phyloP scores from a whole-genome alignment of 2,113 vertebrate species.

The Erythrocercus mccallii region DNA sequence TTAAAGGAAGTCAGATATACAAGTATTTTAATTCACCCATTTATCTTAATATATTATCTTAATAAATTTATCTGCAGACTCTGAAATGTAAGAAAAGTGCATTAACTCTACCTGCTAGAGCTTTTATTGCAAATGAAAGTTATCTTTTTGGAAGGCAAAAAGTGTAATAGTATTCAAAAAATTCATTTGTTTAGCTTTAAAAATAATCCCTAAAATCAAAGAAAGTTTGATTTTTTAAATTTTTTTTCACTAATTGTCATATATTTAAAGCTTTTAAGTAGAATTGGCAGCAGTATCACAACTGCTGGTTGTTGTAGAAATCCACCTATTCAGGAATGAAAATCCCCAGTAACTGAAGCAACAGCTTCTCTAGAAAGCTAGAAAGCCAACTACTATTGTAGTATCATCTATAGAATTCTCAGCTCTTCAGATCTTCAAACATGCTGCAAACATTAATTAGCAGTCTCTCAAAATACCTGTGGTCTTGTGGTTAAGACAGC shows the following conservation, averaged over 20 bases:
- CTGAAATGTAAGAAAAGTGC: neutral
- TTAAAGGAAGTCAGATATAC: neutral
- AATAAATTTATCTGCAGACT: neutral
- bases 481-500: conserved; percentile 42
- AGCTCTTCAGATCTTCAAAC: neutral
- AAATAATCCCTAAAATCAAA: neutral
- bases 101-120: neutral
- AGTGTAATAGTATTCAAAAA: neutral
- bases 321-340: neutral
- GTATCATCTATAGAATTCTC: neutral
- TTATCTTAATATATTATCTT: neutral
- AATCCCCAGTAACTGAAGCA: neutral
- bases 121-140: neutral
- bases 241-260: neutral
- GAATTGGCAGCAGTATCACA: neutral
- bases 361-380: neutral
- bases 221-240: neutral
- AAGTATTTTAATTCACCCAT: neutral
- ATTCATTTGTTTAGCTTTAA: neutral
- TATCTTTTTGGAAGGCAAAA: neutral
- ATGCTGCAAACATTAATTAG: conserved; percentile 8
- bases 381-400: neutral
- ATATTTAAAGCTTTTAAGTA: neutral
- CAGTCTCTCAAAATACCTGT: conserved; percentile 42
- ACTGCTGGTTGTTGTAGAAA: neutral